A percentile compares a stretch with the other conserved stretches of the same genome.
Conservation (phyloP, 1,140 invertebrate species). For the Ips typographus region DNA sequence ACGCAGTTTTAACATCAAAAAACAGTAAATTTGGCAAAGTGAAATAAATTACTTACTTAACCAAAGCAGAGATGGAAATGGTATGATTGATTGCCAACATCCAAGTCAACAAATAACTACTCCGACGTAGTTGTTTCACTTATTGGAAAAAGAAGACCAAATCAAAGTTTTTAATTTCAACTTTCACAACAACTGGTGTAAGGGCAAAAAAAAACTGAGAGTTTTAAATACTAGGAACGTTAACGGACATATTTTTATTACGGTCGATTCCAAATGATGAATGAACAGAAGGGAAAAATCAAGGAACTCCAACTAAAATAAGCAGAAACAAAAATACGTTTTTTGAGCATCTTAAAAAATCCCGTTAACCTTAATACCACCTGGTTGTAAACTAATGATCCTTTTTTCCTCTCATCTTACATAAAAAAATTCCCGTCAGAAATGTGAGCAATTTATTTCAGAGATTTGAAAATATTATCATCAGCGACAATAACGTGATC, state of each 20-base stretch:
- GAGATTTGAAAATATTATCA: not conserved
- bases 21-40: not conserved
- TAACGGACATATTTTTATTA: no score
- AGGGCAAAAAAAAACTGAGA: no score
- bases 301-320: no score
- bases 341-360: no score
- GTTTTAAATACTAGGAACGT: no score
- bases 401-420: not conserved
- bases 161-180: no score
- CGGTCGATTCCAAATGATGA: no score
- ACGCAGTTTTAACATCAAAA: no score
- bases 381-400: not conserved
- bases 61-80: not conserved
- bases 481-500: not conserved
- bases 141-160: no score
- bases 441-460: conserved; percentile 1
- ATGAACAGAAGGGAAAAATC: no score
- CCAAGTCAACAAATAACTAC: conserved; percentile 11
- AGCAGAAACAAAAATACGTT: no score
- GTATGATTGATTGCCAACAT: conserved; percentile 11
- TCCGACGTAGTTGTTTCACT: not conserved
- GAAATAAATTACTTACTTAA: conserved; percentile 5
- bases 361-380: not conserved
- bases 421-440: not conserved
- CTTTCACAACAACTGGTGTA: no score